Conservation (phyloP, 2,113 vertebrate species). For the Eulemur macaco region DNA sequence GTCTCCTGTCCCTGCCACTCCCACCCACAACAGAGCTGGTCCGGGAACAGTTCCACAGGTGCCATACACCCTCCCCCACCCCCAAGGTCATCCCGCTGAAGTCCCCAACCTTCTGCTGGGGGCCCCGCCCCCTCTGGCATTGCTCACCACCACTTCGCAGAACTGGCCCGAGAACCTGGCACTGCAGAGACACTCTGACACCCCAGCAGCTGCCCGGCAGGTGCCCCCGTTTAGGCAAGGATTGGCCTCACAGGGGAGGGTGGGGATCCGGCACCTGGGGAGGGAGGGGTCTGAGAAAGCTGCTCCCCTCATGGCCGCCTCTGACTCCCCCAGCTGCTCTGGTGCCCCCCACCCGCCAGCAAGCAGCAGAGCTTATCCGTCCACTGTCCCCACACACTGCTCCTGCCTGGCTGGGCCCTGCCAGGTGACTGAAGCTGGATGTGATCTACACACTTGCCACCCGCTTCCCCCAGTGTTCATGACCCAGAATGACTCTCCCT, state of each 20-base stretch:
- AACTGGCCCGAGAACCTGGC: constrained; percentile 88
- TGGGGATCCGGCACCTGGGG: constrained; percentile 91
- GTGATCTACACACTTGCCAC: neutral
- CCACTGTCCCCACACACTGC: neutral
- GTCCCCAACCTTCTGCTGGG: too few relatives aligned
- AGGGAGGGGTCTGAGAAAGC: constrained; percentile 24
- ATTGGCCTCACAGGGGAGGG: constrained; percentile 89
- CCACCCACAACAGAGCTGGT: neutral
- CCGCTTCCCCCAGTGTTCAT: too few relatives aligned
- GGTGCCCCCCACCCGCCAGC: neutral
- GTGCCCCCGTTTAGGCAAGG: constrained; percentile 95
- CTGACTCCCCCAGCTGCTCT: neutral
- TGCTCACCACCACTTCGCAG: constrained; percentile 92
- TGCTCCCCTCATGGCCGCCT: neutral
- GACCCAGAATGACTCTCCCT: neutral
- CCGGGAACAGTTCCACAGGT: neutral
- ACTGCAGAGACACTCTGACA: constrained; percentile 90
- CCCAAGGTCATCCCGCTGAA: neutral
- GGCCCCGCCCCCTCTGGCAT: neutral
- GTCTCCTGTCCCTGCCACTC: neutral
- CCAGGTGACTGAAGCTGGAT: neutral
- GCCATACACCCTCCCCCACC: neutral
- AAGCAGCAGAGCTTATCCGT: neutral
- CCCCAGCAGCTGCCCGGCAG: constrained; percentile 88
- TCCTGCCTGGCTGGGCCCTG: neutral